Conservation (phyloP, 2,113 vertebrate species). For the Bos indicus region DNA sequence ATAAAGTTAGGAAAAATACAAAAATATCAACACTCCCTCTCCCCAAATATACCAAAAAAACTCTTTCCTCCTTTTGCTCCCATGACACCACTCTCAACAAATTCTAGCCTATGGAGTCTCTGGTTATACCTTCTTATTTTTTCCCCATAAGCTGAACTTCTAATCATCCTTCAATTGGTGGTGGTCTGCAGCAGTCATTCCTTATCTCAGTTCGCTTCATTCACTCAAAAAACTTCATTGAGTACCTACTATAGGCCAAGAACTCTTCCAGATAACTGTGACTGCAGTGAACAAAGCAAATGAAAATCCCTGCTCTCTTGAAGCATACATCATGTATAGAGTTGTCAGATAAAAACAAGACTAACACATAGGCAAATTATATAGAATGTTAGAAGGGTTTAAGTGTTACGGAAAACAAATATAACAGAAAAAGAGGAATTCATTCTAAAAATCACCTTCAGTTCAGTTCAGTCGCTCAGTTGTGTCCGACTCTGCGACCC, state of each 20-base stretch:
- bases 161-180: background rate
- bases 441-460: background rate
- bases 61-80: background rate
- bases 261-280: background rate
- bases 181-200: background rate
- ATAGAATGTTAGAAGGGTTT: background rate
- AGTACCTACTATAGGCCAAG: background rate
- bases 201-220: background rate
- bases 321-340: background rate
- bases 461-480: too few species aligned
- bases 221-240: background rate
- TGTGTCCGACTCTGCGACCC: too few species aligned
- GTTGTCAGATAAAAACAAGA: background rate
- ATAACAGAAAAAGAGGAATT: background rate
- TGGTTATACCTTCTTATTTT: background rate
- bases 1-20: background rate
- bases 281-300: background rate
- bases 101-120: background rate
- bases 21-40: background rate
- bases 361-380: background rate
- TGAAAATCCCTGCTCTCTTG: background rate
- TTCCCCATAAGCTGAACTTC: background rate
- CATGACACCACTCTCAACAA: background rate
- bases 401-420: background rate
- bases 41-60: background rate